phyloP scores from a whole-genome alignment of 2,888 invertebrate genomes.

The Schrankia costaestrigalis region DNA sequence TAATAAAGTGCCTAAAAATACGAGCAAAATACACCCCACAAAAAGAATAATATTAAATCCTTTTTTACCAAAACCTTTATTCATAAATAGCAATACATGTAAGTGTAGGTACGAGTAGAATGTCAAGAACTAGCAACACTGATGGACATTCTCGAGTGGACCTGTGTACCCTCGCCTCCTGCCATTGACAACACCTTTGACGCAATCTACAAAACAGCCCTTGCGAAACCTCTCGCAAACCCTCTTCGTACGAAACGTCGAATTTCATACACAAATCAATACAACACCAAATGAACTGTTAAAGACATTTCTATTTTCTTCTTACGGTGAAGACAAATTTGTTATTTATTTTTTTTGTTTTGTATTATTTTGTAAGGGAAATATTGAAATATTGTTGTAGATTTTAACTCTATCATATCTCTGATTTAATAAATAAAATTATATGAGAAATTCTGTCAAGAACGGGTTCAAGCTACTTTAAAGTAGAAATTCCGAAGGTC shows the following conservation, averaged over 20 bases:
- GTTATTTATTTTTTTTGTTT: background rate
- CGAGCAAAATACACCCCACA: too few species aligned
- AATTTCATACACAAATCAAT: slow-evolving; percentile 58
- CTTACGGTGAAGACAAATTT: background rate
- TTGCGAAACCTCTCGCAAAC: slow-evolving; percentile 61
- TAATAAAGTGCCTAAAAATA: too few species aligned
- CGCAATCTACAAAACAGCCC: slow-evolving; percentile 56
- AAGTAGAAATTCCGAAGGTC: too few species aligned
- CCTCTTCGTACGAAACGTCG: slow-evolving; percentile 47
- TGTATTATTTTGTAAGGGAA: too few species aligned
- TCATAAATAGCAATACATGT: background rate
- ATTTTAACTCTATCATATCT: too few species aligned
- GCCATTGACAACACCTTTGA: slow-evolving; percentile 69
- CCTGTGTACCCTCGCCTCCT: slow-evolving; percentile 63
- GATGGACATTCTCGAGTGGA: slow-evolving; percentile 43
- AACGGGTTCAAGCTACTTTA: too few species aligned
- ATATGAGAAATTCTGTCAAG: too few species aligned
- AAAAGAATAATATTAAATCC: too few species aligned
- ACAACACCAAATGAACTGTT: slow-evolving; percentile 39
- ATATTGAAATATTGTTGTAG: too few species aligned
- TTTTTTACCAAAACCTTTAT: too few species aligned
- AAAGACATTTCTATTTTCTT: slow-evolving; percentile 47
- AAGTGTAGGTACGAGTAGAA: slow-evolving; percentile 9
- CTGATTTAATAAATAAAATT: too few species aligned
- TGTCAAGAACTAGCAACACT: slow-evolving; percentile 19